Evolutionary conservation across 2,797 vertebrate species (phyloP), one percentile per base, ranked within the genome.

Genomic region (Pelobates cultripes): DNA sequence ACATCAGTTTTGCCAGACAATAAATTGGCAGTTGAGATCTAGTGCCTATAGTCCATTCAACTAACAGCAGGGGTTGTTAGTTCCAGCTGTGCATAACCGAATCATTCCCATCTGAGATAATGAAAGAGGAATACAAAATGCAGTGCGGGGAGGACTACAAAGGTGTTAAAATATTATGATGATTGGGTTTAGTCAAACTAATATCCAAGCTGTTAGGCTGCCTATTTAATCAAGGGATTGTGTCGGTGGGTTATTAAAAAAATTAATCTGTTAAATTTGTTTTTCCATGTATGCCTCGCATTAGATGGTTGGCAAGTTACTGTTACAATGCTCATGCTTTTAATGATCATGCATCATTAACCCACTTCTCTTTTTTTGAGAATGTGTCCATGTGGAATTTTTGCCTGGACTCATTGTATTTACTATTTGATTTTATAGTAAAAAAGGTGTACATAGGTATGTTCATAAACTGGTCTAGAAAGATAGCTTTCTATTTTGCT

Each of bases 21-120:
- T 89, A 89, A 90, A 87, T 88, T 87, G 86, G 60, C 80, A 75
- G 85, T 61, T 87, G 66, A 15, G 0, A 86, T 89, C 85, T 87
- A 87, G 85, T 89, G 63, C 77, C 86, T 86, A 81, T 84, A 82
- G 85, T 84, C 71, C 85, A 89, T 91, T 87, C 85, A 86, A 89
- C 88, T 89, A 90, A 78, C 91, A 92, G 90, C 90, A 76, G 89
- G 89, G 86, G 85, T 85, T 84, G 80, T 84, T 83, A 47, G 17
- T 57, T 84, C 72, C 77, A 79, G 88, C 90, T 90, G 90, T 83
- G 90, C 80, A 83, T 87, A 88, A 88, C 88, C 87, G 86, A 88
- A 87, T 89, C 86, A 89, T 90, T 88, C 85, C 78, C 86, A 86
- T 90, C 86, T 87, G 84, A 87, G 87, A 89, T 91, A 91, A 91